Evolutionary conservation across 2,797 vertebrate species (phyloP), one percentile per base, ranked within the genome.

Genomic region (Periparus ater): DNA sequence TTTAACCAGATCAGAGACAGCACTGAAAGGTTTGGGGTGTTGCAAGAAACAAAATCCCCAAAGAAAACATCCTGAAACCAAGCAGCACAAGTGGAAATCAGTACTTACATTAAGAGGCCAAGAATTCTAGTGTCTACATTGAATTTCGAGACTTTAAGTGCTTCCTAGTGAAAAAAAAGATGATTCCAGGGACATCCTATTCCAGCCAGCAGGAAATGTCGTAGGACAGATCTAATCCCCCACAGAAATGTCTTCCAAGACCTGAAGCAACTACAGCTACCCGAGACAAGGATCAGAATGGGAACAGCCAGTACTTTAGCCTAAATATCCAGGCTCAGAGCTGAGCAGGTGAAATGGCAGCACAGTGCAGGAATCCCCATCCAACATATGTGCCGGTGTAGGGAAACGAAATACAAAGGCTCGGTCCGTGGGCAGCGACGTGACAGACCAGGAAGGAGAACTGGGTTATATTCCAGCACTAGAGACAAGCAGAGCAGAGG

Each of bases 341-440:
- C 62, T 61, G 30, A 27, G 38, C 29, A 85, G 63, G n/a, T 16
- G 5, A n/a, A 58, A 20, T 7, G 22, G 23, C 22, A 40, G 85
- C 53, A 53, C 55, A 16, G 48, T 3, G n/a, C 51, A 44, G 54
- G 48, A 30, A 54, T 54, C 60, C 7, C 7, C 55, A 54, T 50
- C 63, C 55, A 21, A 6, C 1, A 4, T 4, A 22, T 0, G 4
- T 6, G 17, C 13, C 3, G 1, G 3, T 4, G 2, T 4, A 54
- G 7, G 19, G 30, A 75, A 38, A 55, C 1, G 13, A 80, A 70
- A 62, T 1, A 15, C 53, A 58, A 40, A 42, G 17, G 15, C 42
- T 72, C 50, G 13, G 74, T 29, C 62, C 38, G 1, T 1, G 16
- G 26, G 68, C 14, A 75, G 66, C 4, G 2, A 42, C 1, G 0